These are phyloP conservation scores for Penaeus chinensis DNA, from an alignment of 1,140 invertebrate genomes.

Conservation along the genomic window DNA sequence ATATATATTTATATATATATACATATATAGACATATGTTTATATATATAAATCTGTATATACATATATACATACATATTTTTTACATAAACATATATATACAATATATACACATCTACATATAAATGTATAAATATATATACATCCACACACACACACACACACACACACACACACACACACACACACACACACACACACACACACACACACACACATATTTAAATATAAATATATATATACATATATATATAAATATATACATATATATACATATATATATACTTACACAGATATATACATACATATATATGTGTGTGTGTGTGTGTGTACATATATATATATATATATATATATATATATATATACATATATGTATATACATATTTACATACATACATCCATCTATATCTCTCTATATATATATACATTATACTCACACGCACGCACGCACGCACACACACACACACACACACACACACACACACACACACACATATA, in stretches of 20 bases:
- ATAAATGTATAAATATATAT: too few species aligned
- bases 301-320: not conserved
- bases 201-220: too few species aligned
- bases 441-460: not conserved
- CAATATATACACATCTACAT: too few species aligned
- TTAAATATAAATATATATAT: not conserved
- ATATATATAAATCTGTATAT: not conserved
- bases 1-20: not conserved
- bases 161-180: too few species aligned
- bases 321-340: not conserved
- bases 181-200: too few species aligned
- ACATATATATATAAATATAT: not conserved
- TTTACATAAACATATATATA: not conserved
- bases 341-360: not conserved
- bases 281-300: not conserved
- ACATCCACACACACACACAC: too few species aligned
- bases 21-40: not conserved
- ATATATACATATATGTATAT: slow-evolving; percentile 5
- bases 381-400: not conserved
- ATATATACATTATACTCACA: not conserved
- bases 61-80: not conserved
- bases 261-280: not conserved
- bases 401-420: too few species aligned
- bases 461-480: not conserved
- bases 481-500: not conserved